Evolutionary conservation across 2,888 invertebrate species (phyloP), one percentile per base, ranked within the genome.

Genomic region (Leucophenga maculata): DNA sequence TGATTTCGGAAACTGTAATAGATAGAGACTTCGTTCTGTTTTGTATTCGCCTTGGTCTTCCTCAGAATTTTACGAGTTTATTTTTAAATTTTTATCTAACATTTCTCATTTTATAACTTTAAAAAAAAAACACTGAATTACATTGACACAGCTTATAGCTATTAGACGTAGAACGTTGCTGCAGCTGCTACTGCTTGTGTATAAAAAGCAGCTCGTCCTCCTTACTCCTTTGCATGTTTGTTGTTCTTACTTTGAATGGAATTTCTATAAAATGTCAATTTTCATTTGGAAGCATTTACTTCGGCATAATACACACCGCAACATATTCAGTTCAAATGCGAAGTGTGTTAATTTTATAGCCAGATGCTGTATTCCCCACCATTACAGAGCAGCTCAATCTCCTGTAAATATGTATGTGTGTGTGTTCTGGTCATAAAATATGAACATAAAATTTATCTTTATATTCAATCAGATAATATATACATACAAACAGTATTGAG

Each of bases 381-480:
- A n/a, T n/a, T n/a, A 14, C 22, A 57, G 3, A 16, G 16, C 8
- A 20, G 22, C 54, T 13, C 54, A 54, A 9, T 54, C 26, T 57
- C 22, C 8, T 55, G 20, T 20, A 55, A 20, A 20, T 55, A 13
- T 22, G n/a, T 26, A 57, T 26, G 13, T 22, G 26, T 26, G 18
- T 11, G 3, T 57, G 14, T 57, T n/a, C n/a, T 50, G 50, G 3
- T 20, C 55, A 57, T 57, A 57, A 57, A 57, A 57, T 26, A 20
- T 57, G 22, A 26, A 57, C 26, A 57, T 22, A 9, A 57, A 57
- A 22, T 57, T 57, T 57, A 57, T 57, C 55, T 13, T 57, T 57
- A 22, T 57, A 13, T 57, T 26, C 55, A 57, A 57, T 57, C 55
- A 57, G 6, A 26, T 26, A 14, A 26, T 26, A 13, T 4, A 22